Conservation (phyloP, 2,888 invertebrate species). For the Eudemis profundana region DNA sequence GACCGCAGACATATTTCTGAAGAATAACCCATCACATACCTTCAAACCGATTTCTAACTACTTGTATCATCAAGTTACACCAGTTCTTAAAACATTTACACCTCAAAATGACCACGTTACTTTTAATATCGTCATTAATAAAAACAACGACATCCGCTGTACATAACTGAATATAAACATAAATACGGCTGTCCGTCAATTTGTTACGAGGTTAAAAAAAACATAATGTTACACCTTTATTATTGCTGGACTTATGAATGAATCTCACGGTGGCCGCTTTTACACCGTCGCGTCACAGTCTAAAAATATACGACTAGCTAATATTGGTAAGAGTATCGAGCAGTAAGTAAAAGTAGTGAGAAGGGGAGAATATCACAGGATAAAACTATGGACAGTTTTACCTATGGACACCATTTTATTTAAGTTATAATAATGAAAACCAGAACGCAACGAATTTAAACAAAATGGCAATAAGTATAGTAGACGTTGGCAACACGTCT, state of each 20-base stretch:
- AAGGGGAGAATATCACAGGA: too few species aligned
- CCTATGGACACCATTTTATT: too few species aligned
- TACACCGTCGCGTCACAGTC: conserved; percentile 19
- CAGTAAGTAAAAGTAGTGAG: too few species aligned
- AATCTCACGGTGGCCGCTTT: conserved; percentile 31
- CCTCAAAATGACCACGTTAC: conserved; percentile 11
- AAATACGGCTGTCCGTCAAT: conserved; percentile 33
- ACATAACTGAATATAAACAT: conserved; percentile 17
- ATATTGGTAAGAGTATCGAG: too few species aligned
- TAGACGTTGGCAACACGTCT: too few species aligned
- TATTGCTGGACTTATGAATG: conserved; percentile 34
- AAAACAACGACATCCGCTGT: conserved; percentile 36
- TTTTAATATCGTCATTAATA: conserved; percentile 30
- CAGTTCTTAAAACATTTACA: background rate
- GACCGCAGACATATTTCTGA: too few species aligned
- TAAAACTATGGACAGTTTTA: too few species aligned
- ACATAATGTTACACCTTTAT: conserved; percentile 42
- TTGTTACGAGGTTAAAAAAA: conserved; percentile 41
- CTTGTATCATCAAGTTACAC: background rate
- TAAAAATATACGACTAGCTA: background rate
- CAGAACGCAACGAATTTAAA: too few species aligned
- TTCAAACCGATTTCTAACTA: conserved; percentile 1
- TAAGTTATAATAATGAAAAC: too few species aligned
- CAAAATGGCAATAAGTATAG: too few species aligned
- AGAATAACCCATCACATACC: too few species aligned